Evolutionary conservation across 2,888 invertebrate genomes (phyloP), one percentile per base, ranked within the genome.

Genomic region (Heliconius charithonia): DNA sequence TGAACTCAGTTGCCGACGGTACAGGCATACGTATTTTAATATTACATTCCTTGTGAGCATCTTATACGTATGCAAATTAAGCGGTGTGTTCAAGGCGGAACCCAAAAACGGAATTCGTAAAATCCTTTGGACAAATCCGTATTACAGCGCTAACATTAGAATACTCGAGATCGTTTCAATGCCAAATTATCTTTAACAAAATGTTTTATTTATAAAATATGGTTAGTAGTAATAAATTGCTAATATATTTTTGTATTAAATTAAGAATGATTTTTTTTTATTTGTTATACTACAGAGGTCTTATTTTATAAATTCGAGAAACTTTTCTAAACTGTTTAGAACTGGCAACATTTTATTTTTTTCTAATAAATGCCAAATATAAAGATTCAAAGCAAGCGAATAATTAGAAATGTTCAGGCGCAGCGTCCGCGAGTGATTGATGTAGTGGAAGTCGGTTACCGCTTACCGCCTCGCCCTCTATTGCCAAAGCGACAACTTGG

Each of bases 331-430:
- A 9, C 9, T 29, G 4, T 56, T 59, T 59, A 59, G 10, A 10
- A 10, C 59, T 59, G 3, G 59, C 59, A 59, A n/a, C 3, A n/a
- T 59, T 51, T 7, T 12, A 66, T 1, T 37, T 12, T 67, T 66
- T 62, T 66, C 19, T 66, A 73, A 73, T 73, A 77, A 73, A 71
- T 78, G 59, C 67, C 62, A 62, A 72, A 73, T 77, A 73, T 67
- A 78, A 78, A 74, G 67, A 67, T 78, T 78, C 59, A 78, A 74
- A 77, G 74, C 73, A 86, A 88, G 88, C 89, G 90, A 92, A 94
- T 95, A 95, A 95, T 95, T 95, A 94, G 92, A 94, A 95, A 93
- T 94, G 91, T 94, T 94, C 92, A 90, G 90, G 89, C 89, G 91
- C 93, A 93, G 89, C 87, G 92, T 92, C 93, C 94, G 90, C 92